Conservation (phyloP, 2,113 vertebrate genomes). For the Oryzias melastigma region DNA sequence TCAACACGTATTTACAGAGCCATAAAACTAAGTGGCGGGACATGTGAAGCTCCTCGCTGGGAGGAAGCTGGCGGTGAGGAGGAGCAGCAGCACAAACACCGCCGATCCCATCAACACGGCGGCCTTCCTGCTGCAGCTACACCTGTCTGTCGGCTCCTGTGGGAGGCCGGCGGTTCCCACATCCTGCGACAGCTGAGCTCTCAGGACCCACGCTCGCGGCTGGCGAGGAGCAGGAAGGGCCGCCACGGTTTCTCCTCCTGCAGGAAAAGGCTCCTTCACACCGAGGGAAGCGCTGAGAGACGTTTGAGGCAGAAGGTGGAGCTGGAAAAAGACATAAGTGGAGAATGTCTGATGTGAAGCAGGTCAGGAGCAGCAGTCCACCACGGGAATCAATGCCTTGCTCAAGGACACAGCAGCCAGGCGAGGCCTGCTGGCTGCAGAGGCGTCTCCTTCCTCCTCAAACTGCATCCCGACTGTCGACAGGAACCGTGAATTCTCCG, state of each 20-base stretch:
- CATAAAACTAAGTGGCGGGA: not conserved
- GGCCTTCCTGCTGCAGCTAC: constrained; percentile 11
- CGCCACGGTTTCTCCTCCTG: not conserved
- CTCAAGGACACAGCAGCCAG: constrained; percentile 14
- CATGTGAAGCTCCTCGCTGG: constrained; percentile 6
- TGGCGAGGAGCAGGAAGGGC: constrained; percentile 13
- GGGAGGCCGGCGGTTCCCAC: constrained; percentile 80
- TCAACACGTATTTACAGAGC: not conserved
- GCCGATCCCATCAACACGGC: constrained; percentile 23
- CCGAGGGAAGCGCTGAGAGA: not conserved
- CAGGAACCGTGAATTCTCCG: not conserved
- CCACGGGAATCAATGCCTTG: not conserved
- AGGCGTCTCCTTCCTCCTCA: constrained; percentile 1
- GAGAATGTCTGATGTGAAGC: too few relatives aligned
- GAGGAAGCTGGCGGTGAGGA: not conserved
- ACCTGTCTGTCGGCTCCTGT: constrained; percentile 32
- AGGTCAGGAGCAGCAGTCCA: not conserved
- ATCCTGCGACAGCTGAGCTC: constrained; percentile 77
- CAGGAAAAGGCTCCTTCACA: constrained; percentile 1
- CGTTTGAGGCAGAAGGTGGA: not conserved
- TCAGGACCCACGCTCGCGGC: constrained; percentile 76
- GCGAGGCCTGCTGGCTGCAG: constrained; percentile 10
- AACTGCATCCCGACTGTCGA: not conserved
- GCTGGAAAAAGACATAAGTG: too few relatives aligned
- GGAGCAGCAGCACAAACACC: constrained; percentile 26